Percentiles rank a stretch among this genome's conserved stretches.
These are phyloP conservation scores for Sorex fumeus DNA, from an alignment of 2,113 vertebrate species.

Conservation along the genomic window DNA sequence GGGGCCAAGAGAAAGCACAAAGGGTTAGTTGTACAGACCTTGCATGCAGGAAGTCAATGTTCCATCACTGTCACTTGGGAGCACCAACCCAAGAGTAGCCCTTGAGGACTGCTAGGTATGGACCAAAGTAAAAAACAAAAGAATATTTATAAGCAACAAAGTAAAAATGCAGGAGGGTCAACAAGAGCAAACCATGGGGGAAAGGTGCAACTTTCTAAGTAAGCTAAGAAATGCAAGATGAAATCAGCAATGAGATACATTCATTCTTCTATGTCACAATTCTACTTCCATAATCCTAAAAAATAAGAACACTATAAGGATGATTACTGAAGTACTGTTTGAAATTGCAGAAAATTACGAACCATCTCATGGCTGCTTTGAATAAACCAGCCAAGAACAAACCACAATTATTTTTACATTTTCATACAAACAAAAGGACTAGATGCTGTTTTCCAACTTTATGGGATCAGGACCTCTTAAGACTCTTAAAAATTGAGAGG, in stretches of 20 bases:
- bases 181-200: background rate
- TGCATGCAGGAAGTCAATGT: slow-evolving; percentile 15
- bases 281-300: slow-evolving; percentile 50
- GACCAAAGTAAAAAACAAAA: slow-evolving; percentile 45
- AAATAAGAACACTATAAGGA: slow-evolving; percentile 44
- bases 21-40: too few species aligned
- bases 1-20: too few species aligned
- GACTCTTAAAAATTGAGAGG: slow-evolving; percentile 50
- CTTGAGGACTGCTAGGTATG: too few species aligned
- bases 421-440: slow-evolving; percentile 55
- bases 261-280: slow-evolving; percentile 49
- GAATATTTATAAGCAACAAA: slow-evolving; percentile 55
- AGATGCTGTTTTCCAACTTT: slow-evolving; percentile 61
- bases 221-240: slow-evolving; percentile 67
- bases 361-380: slow-evolving; percentile 4
- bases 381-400: background rate
- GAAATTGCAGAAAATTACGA: slow-evolving; percentile 56
- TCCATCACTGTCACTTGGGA: background rate
- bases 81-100: too few species aligned
- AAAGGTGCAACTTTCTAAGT: slow-evolving; percentile 37
- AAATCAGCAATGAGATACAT: too few species aligned
- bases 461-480: slow-evolving; percentile 23
- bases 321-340: slow-evolving; percentile 3
- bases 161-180: slow-evolving; percentile 67
- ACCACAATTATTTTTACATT: slow-evolving; percentile 31